Evolutionary conservation across 2,113 vertebrate species (phyloP).

Genomic region (Callipepla squamata): DNA sequence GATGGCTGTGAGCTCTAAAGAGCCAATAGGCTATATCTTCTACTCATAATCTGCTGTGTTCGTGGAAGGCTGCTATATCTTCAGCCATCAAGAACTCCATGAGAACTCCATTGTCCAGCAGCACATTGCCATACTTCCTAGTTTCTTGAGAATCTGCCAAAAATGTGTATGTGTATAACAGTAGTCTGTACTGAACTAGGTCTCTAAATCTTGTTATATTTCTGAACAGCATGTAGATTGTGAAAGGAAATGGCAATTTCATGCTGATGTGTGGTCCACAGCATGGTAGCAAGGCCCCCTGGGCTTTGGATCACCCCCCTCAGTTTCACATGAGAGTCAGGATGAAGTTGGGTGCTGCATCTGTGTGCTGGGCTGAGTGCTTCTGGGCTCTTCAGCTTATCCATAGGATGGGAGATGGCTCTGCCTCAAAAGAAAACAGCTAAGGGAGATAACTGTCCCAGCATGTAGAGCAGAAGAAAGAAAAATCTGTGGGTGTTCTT

Average conservation of each 20-base stretch:
- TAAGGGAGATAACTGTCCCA: neutral
- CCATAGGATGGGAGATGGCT: neutral
- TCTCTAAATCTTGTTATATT: neutral
- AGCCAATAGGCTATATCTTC: neutral
- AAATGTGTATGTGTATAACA: neutral
- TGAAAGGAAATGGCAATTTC: neutral
- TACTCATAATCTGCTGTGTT: neutral
- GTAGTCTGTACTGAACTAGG: neutral
- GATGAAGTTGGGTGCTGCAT: neutral
- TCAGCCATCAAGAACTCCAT: neutral
- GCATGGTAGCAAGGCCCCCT: neutral
- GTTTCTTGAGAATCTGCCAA: neutral
- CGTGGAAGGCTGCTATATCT: neutral
- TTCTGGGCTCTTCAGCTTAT: neutral
- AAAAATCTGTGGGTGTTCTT: neutral
- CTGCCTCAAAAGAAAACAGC: neutral
- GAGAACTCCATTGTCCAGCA: neutral
- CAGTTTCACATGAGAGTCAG: neutral
- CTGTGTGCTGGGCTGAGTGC: neutral
- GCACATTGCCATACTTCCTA: fast-evolving
- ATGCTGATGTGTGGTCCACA: neutral
- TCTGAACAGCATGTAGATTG: neutral
- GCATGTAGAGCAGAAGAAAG: neutral
- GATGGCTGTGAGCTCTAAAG: neutral
- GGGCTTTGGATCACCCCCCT: neutral